A percentile compares a stretch with the other conserved stretches of the same genome.
These are phyloP conservation scores for Timema podura DNA, from an alignment of 2,888 invertebrate genomes.

Conservation along the genomic window DNA sequence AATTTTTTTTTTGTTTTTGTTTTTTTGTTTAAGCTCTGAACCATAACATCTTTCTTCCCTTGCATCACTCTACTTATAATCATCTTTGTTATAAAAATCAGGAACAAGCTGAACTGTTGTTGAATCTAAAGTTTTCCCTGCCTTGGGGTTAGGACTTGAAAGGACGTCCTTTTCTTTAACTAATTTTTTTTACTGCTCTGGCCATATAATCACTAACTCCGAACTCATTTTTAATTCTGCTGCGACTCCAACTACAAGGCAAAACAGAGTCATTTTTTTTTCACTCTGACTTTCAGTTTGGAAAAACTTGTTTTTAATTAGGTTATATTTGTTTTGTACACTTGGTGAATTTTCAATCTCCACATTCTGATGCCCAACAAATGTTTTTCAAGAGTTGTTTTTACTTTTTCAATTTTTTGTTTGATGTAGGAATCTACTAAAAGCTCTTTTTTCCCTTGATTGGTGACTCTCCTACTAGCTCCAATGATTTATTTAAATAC, in stretches of 20 bases:
- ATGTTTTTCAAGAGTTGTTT: background rate
- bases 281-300: background rate
- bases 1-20: background rate
- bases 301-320: background rate
- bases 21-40: background rate
- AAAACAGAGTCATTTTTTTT: slow-evolving; percentile 11
- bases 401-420: slow-evolving; percentile 8
- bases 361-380: background rate
- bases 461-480: slow-evolving; percentile 6
- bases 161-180: background rate
- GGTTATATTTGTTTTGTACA: background rate
- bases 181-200: slow-evolving; percentile 9
- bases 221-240: background rate
- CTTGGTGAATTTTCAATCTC: background rate
- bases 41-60: background rate
- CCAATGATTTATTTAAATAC: background rate
- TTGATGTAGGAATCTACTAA: background rate
- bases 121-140: slow-evolving; percentile 8
- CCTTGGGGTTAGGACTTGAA: background rate
- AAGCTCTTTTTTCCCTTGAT: background rate
- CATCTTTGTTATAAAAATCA: slow-evolving; percentile 4
- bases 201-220: slow-evolving; percentile 10
- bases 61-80: background rate
- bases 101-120: background rate
- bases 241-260: background rate